Base-by-base conservation (phyloP, 2,113 vertebrate species). In the Galeopterus variegatus region DNA sequence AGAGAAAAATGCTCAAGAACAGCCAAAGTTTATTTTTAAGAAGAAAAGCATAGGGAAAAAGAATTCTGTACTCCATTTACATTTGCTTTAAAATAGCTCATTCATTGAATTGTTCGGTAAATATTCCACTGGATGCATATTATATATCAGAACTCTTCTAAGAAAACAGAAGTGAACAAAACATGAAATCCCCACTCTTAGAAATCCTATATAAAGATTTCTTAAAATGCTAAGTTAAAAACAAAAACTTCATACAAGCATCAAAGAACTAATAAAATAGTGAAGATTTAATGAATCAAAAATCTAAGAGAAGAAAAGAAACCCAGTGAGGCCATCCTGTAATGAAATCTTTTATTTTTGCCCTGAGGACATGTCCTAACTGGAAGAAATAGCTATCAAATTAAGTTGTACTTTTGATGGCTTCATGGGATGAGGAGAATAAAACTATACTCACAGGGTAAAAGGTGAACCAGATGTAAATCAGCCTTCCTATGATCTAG, bases 141-240 rank as follows among this genome's bases (percentile, higher is more conserved):
- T 75, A 73, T 65, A 12, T 54, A 65, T 5, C 14, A 81, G 58
- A 60, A 91, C 17, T 75, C 52, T 58, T 70, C 33, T 18, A 86
- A 31, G 56, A 92, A 93, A 81, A 70, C 2, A 64, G 28, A 84
- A 75, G 33, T 87, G 21, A 93, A 90, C 8, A 92, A 84, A 94
- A 84, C 17, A 86, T 28, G 79, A 84, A 91, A 67, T 33, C 9
- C 24, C 19, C 41, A 28, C 48, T 58, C 31, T 73, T n/a, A 79
- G 17, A 75, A 62, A 92, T 65, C n/a, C 31, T 79, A 65, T 36
- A n/a, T 41, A 72, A 62, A n/a, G 6, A 58, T 84, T 90, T 84
- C 60, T 75, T 89, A 28, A 54, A 65, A 73, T 45, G 64, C 11
- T 54, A 5, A 12, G 45, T 90, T 82, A 95, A 88, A 67, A 82